Evolutionary conservation across 1,140 invertebrate species (phyloP).

Genomic region (Ericerus pela): DNA sequence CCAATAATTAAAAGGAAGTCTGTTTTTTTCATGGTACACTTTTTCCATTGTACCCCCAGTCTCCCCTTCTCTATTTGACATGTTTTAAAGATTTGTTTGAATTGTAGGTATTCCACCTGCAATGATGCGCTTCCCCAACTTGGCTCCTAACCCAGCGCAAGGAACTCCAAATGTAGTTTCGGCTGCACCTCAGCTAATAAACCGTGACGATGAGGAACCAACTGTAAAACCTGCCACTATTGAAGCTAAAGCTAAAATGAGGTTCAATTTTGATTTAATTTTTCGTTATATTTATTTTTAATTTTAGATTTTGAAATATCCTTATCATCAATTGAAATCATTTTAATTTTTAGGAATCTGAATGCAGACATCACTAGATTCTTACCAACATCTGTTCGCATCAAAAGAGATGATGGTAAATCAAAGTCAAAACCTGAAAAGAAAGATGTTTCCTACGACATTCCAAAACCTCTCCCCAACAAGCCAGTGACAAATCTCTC

Average conservation of each 20-base stretch:
- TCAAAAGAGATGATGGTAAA: slow-evolving; percentile 64
- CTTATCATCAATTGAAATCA: background rate
- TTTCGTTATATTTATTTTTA: background rate
- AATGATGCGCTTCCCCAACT: background rate
- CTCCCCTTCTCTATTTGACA: too few relatives aligned
- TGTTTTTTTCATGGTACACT: too few relatives aligned
- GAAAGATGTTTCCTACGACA: slow-evolving; percentile 26
- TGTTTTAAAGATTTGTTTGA: slow-evolving; percentile 5
- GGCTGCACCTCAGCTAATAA: slow-evolving; percentile 67
- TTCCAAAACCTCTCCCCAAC: slow-evolving; percentile 20
- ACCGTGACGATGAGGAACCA: slow-evolving; percentile 35
- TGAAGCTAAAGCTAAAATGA: slow-evolving; percentile 87
- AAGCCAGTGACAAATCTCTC: slow-evolving; percentile 26
- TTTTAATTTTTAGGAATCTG: slow-evolving; percentile 47
- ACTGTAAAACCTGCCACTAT: slow-evolving; percentile 56
- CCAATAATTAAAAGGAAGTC: too few relatives aligned
- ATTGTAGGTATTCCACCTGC: background rate
- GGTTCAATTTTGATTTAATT: slow-evolving; percentile 26
- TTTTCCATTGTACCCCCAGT: too few relatives aligned
- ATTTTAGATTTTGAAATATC: background rate
- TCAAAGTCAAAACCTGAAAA: slow-evolving; percentile 20
- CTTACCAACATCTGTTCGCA: slow-evolving; percentile 75
- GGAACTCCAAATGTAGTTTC: slow-evolving; percentile 58
- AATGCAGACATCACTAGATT: slow-evolving; percentile 91
- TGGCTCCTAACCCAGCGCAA: slow-evolving; percentile 27